A percentile compares a stretch with the other conserved stretches of the same genome.
phyloP scores from a whole-genome alignment of 2,888 invertebrate genomes.

The Diloba caeruleocephala region DNA sequence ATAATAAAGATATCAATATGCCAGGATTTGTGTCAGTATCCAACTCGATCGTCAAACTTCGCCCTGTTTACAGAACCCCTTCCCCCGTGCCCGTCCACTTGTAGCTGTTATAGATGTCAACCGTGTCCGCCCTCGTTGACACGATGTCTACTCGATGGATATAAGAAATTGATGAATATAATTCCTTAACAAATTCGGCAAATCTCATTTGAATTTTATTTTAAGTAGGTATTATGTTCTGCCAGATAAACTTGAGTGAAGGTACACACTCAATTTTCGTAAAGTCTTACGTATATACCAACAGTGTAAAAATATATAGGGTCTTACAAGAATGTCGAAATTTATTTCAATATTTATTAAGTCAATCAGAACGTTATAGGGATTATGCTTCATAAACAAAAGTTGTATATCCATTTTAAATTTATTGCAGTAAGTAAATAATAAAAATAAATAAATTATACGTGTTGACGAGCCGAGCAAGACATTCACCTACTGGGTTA shows the following conservation, averaged over 20 bases:
- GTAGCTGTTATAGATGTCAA: constrained; percentile 3
- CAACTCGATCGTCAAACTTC: constrained; percentile 18
- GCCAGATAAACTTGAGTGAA: neutral
- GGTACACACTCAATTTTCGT: neutral
- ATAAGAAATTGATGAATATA: neutral
- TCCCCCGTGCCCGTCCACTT: neutral
- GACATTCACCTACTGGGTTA: too few relatives aligned
- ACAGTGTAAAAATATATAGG: neutral
- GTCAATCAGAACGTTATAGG: too few relatives aligned
- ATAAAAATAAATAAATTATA: too few relatives aligned
- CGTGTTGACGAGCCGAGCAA: too few relatives aligned
- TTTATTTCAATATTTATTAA: too few relatives aligned
- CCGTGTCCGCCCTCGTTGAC: neutral
- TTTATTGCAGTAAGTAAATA: too few relatives aligned
- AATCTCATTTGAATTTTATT: neutral
- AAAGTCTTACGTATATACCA: neutral
- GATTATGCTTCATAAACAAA: too few relatives aligned
- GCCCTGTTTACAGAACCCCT: neutral
- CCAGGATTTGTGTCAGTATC: constrained; percentile 4
- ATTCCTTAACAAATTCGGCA: neutral
- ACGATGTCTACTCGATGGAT: too few relatives aligned
- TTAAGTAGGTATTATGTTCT: neutral
- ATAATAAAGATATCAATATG: too few relatives aligned
- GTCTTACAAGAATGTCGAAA: neutral
- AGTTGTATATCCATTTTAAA: too few relatives aligned